A percentile compares a stretch with the other conserved stretches of the same genome.
Conservation (phyloP, 2,888 invertebrate genomes). For the Pseudoips prasinana region DNA sequence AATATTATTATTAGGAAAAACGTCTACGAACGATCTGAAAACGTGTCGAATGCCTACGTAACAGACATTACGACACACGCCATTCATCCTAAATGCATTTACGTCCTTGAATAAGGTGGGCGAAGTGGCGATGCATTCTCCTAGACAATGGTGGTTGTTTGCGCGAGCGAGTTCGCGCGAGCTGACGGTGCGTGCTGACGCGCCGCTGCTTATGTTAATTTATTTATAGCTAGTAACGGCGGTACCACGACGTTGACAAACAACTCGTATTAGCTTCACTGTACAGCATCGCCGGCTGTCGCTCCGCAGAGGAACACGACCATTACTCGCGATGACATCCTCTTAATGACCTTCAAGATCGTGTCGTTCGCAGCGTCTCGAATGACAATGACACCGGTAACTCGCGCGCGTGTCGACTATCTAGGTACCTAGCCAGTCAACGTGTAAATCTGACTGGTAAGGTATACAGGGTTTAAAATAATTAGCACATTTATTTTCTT, state of each 20-base stretch:
- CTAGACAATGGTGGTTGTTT: conserved; percentile 55
- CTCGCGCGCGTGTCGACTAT: conserved; percentile 20
- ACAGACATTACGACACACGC: conserved; percentile 27
- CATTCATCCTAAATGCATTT: conserved; percentile 48
- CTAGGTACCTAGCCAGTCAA: conserved; percentile 7
- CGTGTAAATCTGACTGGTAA: no score
- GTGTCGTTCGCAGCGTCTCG: conserved; percentile 34
- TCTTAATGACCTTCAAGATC: conserved; percentile 47
- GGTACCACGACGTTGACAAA: conserved; percentile 69
- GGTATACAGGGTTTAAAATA: no score
- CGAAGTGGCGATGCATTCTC: conserved; percentile 35
- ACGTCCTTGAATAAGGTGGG: conserved; percentile 40
- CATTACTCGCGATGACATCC: conserved; percentile 47
- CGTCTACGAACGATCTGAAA: conserved; percentile 6
- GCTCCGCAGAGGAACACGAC: conserved; percentile 46
- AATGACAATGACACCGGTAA: conserved; percentile 34
- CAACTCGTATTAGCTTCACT: conserved; percentile 59
- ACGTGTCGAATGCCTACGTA: conserved; percentile 19
- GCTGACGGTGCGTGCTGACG: conserved; percentile 40
- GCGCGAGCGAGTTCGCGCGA: conserved; percentile 36
- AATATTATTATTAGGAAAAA: no score
- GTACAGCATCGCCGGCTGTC: conserved; percentile 18
- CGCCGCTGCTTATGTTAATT: conserved; percentile 49
- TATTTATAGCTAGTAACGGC: conserved; percentile 60
- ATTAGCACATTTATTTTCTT: no score